phyloP scores from a whole-genome alignment of 2,797 vertebrate species.

The Leptatherina wallacei region DNA sequence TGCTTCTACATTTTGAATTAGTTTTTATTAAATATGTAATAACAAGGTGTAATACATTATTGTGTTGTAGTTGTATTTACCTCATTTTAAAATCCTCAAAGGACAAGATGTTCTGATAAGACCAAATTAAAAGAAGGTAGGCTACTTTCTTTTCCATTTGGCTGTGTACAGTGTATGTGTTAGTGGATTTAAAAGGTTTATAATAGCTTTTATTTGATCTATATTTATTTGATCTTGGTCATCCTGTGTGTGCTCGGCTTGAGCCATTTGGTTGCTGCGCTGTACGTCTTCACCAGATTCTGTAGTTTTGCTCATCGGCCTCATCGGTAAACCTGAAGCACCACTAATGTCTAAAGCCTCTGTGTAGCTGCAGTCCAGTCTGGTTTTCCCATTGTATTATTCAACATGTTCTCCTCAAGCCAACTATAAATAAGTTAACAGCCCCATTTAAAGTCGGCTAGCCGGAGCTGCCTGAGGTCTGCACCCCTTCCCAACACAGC shows the following conservation, averaged over 20 bases:
- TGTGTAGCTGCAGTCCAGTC: constrained; percentile 55
- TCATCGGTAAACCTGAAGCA: constrained; percentile 21
- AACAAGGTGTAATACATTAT: background rate
- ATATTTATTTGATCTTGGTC: background rate
- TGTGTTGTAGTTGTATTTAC: background rate
- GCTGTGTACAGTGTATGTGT: background rate
- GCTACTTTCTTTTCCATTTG: background rate
- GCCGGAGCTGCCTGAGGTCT: constrained; percentile 63
- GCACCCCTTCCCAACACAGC: constrained; percentile 18
- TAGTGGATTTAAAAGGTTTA: background rate
- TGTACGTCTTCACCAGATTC: background rate
- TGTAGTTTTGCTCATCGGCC: background rate
- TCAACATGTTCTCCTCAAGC: constrained; percentile 72
- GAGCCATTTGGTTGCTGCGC: background rate
- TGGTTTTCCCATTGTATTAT: constrained; percentile 75
- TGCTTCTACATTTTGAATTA: too few species aligned
- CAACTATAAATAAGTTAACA: constrained; percentile 79
- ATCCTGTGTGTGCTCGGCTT: background rate
- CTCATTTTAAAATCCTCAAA: background rate
- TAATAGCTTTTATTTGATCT: too few species aligned
- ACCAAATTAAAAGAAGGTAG: too few species aligned
- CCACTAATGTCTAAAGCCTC: constrained; percentile 29
- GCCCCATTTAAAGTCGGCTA: constrained; percentile 63
- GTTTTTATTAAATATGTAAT: background rate
- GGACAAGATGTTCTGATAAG: background rate